phyloP scores from a whole-genome alignment of 2,797 vertebrate species.

The Siniperca obscura region DNA sequence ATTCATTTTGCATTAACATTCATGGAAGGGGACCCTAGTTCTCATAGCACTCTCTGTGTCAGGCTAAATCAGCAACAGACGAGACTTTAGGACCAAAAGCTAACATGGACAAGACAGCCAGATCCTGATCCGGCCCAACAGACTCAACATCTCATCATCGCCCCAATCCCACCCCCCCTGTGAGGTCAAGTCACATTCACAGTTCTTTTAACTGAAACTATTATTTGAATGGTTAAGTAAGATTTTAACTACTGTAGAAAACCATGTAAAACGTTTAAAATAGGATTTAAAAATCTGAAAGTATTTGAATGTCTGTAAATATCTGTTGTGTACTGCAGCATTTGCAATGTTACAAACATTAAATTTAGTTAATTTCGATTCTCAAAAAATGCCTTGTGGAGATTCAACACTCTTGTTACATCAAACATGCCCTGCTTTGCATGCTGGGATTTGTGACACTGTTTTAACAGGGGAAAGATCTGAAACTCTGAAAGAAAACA shows the following conservation, averaged over 20 bases:
- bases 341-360: not conserved
- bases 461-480: slow-evolving; percentile 2
- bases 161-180: not conserved
- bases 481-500: not conserved
- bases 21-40: not conserved
- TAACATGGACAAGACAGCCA: slow-evolving; percentile 35
- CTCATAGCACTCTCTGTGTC: slow-evolving; percentile 7
- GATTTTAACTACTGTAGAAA: not conserved
- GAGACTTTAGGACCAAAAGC: slow-evolving; percentile 6
- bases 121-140: slow-evolving; percentile 17
- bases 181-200: slow-evolving; percentile 9
- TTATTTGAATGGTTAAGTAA: not conserved
- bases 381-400: not conserved
- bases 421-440: slow-evolving; percentile 1
- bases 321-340: not conserved
- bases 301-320: not conserved
- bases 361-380: not conserved
- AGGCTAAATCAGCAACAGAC: slow-evolving; percentile 11
- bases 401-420: not conserved
- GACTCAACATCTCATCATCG: slow-evolving; percentile 53
- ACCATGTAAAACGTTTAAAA: not conserved
- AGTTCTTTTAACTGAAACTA: not conserved
- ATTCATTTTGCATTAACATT: not conserved
- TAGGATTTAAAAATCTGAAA: not conserved
- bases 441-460: slow-evolving; percentile 7